Percentiles rank a stretch among this genome's conserved stretches.
These are phyloP conservation scores for Panthera uncia DNA, from an alignment of 2,113 vertebrate genomes.

Conservation along the genomic window DNA sequence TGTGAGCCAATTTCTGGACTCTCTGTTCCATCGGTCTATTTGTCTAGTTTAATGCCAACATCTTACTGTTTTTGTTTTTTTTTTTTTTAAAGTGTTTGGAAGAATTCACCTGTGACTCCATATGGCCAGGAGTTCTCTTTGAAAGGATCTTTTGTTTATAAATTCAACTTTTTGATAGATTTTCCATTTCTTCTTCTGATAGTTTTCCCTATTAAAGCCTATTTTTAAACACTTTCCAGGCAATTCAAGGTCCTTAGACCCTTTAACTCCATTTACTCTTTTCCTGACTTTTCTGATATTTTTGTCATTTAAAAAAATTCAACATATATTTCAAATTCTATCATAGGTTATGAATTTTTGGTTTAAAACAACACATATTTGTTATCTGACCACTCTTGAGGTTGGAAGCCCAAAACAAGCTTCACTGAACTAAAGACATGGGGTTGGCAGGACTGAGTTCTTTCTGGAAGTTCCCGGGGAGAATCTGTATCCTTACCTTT, in stretches of 20 bases:
- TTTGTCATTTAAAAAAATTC: background rate
- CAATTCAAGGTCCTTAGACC: background rate
- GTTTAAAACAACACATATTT: background rate
- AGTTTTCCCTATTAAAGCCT: background rate
- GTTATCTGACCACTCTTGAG: background rate
- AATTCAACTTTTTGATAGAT: background rate
- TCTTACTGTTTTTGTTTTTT: background rate
- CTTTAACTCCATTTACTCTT: background rate
- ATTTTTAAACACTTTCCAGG: background rate
- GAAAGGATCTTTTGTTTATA: background rate
- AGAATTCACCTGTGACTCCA: background rate
- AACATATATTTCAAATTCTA: background rate
- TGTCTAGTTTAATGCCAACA: background rate
- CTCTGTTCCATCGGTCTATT: background rate
- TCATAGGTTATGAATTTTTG: background rate
- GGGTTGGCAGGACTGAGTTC: background rate
- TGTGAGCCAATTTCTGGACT: background rate
- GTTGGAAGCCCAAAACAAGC: background rate
- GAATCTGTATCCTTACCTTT: background rate
- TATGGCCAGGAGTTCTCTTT: background rate
- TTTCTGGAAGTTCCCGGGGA: background rate
- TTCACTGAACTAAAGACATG: background rate
- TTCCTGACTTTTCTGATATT: background rate
- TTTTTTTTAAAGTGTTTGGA: background rate
- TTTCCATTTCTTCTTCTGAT: background rate